Percentiles rank a stretch among this genome's conserved stretches.
phyloP scores from a whole-genome alignment of 2,888 invertebrate species.

The Allolobophora icterica region DNA sequence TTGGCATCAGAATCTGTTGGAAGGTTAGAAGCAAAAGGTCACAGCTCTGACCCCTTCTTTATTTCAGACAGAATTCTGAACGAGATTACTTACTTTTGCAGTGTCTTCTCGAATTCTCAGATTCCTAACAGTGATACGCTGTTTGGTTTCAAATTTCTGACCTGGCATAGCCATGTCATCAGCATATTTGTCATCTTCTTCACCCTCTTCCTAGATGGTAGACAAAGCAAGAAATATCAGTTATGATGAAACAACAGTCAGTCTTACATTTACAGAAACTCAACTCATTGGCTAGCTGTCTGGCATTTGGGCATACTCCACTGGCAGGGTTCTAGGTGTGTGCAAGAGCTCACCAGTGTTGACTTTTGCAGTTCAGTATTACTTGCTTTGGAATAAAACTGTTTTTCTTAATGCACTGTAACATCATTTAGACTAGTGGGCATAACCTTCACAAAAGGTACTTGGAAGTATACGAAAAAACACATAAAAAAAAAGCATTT shows the following conservation, averaged over 20 bases:
- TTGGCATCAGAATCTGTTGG: background rate
- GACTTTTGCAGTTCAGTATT: background rate
- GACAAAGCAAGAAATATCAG: background rate
- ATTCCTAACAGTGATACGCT: slow-evolving; percentile 97
- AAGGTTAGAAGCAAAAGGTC: background rate
- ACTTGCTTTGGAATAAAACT: background rate
- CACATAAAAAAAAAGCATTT: too few species aligned
- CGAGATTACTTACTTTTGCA: slow-evolving; percentile 75
- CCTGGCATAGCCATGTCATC: slow-evolving; percentile 86
- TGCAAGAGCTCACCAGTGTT: background rate
- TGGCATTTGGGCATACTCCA: background rate
- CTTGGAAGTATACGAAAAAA: background rate
- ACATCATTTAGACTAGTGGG: background rate
- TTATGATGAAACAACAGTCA: background rate
- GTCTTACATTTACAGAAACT: background rate
- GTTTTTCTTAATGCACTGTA: background rate
- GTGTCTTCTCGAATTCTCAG: slow-evolving; percentile 97
- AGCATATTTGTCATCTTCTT: slow-evolving; percentile 76
- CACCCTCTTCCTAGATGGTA: slow-evolving; percentile 74
- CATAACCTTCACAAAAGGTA: background rate
- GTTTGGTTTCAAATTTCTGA: slow-evolving; percentile 98
- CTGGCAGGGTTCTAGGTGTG: background rate
- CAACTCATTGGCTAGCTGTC: background rate
- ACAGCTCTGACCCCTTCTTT: background rate
- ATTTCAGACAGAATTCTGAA: background rate